Evolutionary conservation across 2,113 vertebrate species (phyloP).

Genomic region (Gorilla gorilla): DNA sequence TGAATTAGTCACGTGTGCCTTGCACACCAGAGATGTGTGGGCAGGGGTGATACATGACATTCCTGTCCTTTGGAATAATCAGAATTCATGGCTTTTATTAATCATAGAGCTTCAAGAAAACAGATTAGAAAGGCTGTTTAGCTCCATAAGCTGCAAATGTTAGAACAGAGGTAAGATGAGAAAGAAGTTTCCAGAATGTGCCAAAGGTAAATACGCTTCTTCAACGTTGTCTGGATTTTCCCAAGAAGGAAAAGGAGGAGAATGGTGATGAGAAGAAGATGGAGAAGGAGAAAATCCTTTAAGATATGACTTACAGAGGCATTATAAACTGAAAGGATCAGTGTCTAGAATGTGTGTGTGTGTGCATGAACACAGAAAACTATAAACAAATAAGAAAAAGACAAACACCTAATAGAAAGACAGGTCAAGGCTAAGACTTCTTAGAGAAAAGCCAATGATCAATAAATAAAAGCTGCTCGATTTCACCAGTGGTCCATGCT

Average conservation of each 20-base stretch:
- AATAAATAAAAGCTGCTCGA: neutral
- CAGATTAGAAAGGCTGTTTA: neutral
- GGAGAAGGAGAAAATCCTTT: neutral
- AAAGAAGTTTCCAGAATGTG: neutral
- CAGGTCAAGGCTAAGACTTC: neutral
- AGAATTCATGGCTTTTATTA: neutral
- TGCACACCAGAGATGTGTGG: neutral
- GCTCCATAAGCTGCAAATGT: neutral
- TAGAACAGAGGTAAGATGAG: neutral
- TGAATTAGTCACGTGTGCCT: neutral
- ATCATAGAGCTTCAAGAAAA: neutral
- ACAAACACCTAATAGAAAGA: neutral
- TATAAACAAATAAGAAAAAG: neutral
- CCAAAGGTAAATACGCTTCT: neutral
- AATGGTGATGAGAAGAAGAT: neutral
- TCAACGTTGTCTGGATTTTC: neutral
- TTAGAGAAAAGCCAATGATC: neutral
- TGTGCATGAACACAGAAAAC: neutral
- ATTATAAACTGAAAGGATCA: neutral
- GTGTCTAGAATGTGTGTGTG: neutral
- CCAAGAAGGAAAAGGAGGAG: neutral
- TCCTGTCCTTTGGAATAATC: neutral
- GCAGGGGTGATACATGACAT: rapidly evolving
- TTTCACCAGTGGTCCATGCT: neutral
- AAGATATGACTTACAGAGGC: neutral